phyloP scores from a whole-genome alignment of 2,888 invertebrate species.

The Amiota mariae region DNA sequence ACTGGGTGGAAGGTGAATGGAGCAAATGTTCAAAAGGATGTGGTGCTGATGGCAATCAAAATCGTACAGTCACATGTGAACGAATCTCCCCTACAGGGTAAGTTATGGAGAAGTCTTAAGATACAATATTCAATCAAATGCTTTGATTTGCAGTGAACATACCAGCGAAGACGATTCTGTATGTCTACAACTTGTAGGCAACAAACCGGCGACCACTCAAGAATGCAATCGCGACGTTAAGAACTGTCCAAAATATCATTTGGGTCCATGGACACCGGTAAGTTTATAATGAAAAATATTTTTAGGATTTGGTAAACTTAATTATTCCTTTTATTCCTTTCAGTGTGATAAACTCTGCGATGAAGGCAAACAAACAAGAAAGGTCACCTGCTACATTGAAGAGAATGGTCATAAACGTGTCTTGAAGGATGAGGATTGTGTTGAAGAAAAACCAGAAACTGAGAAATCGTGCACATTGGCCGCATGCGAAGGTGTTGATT shows the following conservation, averaged over 20 bases:
- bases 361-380: constrained; percentile 86
- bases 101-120: constrained; percentile 39
- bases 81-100: constrained; percentile 83
- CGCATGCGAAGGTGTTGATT: constrained; percentile 93
- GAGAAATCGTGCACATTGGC: constrained; percentile 83
- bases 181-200: constrained; percentile 80
- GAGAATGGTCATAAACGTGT: constrained; percentile 79
- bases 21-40: constrained; percentile 87
- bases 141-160: constrained; percentile 74
- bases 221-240: constrained; percentile 83
- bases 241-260: constrained; percentile 89
- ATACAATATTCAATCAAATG: background rate
- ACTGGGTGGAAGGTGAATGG: constrained; percentile 88
- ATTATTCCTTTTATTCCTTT: constrained; percentile 14
- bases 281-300: constrained; percentile 60
- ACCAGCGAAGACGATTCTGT: constrained; percentile 83
- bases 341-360: constrained; percentile 94
- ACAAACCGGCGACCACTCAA: constrained; percentile 81
- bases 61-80: constrained; percentile 85
- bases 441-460: constrained; percentile 81
- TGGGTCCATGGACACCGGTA: constrained; percentile 93
- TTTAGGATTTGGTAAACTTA: background rate
- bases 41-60: constrained; percentile 83
- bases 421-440: constrained; percentile 79
- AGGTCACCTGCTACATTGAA: constrained; percentile 85